A percentile compares a stretch with the other conserved stretches of the same genome.
phyloP scores from a whole-genome alignment of 2,888 invertebrate species.

The Heteromurus nitidus region DNA sequence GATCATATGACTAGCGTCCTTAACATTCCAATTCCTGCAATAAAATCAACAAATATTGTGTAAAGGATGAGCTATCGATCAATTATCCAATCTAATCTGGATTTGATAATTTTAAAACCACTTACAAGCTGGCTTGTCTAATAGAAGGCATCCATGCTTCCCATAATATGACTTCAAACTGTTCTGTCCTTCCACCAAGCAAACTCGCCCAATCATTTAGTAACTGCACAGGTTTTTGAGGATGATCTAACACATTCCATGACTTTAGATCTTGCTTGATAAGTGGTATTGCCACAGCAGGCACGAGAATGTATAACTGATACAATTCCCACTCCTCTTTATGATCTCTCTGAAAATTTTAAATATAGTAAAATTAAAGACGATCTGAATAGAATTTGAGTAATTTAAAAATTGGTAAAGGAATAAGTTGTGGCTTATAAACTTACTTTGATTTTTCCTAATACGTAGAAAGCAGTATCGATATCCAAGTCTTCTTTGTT shows the following conservation, averaged over 20 bases:
- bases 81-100: not conserved
- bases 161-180: constrained; percentile 91
- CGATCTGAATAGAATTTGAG: too few species aligned
- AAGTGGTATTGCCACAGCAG: constrained; percentile 88
- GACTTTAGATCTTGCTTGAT: constrained; percentile 84
- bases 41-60: constrained; percentile 39
- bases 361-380: not conserved
- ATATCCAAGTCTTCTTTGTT: constrained; percentile 78
- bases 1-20: constrained; percentile 86
- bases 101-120: constrained; percentile 74
- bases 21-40: constrained; percentile 87
- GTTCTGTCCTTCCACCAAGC: constrained; percentile 75
- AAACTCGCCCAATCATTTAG: constrained; percentile 68
- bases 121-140: constrained; percentile 83
- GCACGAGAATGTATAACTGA: constrained; percentile 88
- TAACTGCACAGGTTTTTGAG: constrained; percentile 81
- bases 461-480: constrained; percentile 79
- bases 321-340: constrained; percentile 85
- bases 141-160: constrained; percentile 92
- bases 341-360: constrained; percentile 80
- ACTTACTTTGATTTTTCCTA: constrained; percentile 78
- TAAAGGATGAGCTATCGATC: not conserved
- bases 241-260: constrained; percentile 87
- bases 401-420: too few species aligned
- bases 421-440: too few species aligned